A percentile compares a stretch with the other conserved stretches of the same genome.
Conservation (phyloP, 2,797 vertebrate species). For the Xenentodon cancila region DNA sequence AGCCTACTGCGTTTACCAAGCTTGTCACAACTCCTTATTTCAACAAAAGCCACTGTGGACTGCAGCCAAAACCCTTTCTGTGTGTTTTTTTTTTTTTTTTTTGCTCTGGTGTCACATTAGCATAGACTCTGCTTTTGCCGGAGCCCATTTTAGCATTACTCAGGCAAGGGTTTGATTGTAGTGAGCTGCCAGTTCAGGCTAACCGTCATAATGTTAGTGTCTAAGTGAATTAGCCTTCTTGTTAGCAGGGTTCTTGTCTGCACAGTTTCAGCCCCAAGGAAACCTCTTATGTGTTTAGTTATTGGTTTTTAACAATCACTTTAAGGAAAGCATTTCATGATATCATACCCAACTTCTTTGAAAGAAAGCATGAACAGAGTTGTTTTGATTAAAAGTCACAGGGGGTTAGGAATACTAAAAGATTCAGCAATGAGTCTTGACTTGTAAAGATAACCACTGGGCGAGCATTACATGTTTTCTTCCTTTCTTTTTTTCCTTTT, state of each 20-base stretch:
- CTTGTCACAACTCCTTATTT: conserved; percentile 70
- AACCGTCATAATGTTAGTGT: conserved; percentile 69
- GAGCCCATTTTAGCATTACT: conserved; percentile 51
- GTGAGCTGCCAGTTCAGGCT: conserved; percentile 58
- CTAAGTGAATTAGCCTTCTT: conserved; percentile 70
- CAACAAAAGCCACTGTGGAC: conserved; percentile 46
- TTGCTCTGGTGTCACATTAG: conserved; percentile 34
- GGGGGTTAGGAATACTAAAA: conserved; percentile 28
- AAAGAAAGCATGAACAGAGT: conserved; percentile 48
- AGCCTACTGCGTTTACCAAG: conserved; percentile 65
- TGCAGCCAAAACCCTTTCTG: conserved; percentile 41
- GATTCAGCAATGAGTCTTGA: conserved; percentile 26
- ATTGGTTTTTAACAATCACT: conserved; percentile 57
- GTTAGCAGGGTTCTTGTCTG: conserved; percentile 68
- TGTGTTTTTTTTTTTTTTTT: conserved; percentile 26
- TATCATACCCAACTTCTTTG: conserved; percentile 51
- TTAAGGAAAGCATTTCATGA: conserved; percentile 50
- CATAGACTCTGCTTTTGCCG: conserved; percentile 29
- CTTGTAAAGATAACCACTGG: conserved; percentile 22
- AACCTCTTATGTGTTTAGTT: conserved; percentile 56
- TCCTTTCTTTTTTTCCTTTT: background rate
- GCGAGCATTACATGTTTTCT: background rate
- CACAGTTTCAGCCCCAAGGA: conserved; percentile 59
- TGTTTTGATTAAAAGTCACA: conserved; percentile 58
- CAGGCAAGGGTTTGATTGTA: conserved; percentile 48